Evolutionary conservation across 2,113 vertebrate species (phyloP).

Genomic region (Melanerpes formicivorus): DNA sequence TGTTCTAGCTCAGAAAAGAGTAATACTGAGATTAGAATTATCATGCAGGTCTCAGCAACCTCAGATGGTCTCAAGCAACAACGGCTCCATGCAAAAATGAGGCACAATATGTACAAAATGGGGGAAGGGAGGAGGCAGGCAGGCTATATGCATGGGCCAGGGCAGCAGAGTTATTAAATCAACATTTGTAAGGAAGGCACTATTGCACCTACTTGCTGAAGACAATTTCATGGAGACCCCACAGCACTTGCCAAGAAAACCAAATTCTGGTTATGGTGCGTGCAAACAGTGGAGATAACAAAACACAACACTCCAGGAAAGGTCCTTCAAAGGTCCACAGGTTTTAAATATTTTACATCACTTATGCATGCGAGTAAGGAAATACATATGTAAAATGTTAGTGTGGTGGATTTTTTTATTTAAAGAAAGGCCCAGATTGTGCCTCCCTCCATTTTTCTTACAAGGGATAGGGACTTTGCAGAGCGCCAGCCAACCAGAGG

Average conservation of each 20-base stretch:
- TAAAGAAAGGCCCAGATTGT: not conserved
- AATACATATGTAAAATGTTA: rapidly evolving
- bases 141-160: not conserved
- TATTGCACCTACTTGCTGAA: not conserved
- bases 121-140: not conserved
- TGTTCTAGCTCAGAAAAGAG: not conserved
- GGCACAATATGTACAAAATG: not conserved
- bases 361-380: not conserved
- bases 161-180: not conserved
- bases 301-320: not conserved
- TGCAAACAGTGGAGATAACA: not conserved
- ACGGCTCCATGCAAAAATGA: not conserved
- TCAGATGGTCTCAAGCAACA: not conserved
- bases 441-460: not conserved
- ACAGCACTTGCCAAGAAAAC: not conserved
- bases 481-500: not conserved
- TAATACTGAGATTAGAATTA: not conserved
- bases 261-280: not conserved
- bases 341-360: not conserved
- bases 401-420: not conserved
- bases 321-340: not conserved
- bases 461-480: not conserved
- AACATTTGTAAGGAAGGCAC: not conserved
- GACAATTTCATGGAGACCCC: not conserved
- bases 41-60: not conserved